Conservation (phyloP, 2,113 vertebrate species). For the Sturnira hondurensis region DNA sequence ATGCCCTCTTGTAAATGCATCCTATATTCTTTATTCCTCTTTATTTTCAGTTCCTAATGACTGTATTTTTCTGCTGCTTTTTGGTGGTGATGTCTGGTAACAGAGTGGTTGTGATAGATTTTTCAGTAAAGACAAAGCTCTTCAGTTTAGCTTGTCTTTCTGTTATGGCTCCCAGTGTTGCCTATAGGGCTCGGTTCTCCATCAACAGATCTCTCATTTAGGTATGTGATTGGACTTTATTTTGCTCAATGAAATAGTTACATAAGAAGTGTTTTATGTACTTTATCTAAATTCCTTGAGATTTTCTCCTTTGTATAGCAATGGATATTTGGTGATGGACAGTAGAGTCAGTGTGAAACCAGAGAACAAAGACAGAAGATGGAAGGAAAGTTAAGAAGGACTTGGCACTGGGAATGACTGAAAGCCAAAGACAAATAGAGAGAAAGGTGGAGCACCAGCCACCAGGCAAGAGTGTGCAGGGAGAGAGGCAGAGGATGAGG, state of each 20-base stretch:
- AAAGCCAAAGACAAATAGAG: not conserved
- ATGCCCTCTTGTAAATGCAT: not conserved
- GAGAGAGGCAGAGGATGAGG: not conserved
- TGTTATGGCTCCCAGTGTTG: not conserved
- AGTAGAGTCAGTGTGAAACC: not conserved
- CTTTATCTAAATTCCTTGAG: not conserved
- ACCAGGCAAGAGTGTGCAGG: accelerated
- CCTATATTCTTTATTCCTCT: not conserved
- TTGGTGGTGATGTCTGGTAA: not conserved
- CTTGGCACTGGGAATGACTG: not conserved
- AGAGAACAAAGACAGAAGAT: not conserved
- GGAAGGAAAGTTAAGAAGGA: not conserved
- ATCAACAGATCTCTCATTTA: not conserved
- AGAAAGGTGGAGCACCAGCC: not conserved
- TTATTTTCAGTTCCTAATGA: slow-evolving; percentile 30
- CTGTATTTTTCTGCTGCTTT: not conserved
- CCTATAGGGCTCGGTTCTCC: not conserved
- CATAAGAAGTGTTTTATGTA: not conserved
- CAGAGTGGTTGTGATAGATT: not conserved
- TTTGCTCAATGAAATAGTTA: not conserved
- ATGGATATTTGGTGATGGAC: not conserved
- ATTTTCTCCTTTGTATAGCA: not conserved
- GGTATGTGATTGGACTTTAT: not conserved
- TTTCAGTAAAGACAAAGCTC: not conserved
- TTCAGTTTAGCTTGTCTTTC: not conserved